These are phyloP conservation scores for Drosophila differens DNA, from an alignment of 2,888 invertebrate species.

Conservation along the genomic window DNA sequence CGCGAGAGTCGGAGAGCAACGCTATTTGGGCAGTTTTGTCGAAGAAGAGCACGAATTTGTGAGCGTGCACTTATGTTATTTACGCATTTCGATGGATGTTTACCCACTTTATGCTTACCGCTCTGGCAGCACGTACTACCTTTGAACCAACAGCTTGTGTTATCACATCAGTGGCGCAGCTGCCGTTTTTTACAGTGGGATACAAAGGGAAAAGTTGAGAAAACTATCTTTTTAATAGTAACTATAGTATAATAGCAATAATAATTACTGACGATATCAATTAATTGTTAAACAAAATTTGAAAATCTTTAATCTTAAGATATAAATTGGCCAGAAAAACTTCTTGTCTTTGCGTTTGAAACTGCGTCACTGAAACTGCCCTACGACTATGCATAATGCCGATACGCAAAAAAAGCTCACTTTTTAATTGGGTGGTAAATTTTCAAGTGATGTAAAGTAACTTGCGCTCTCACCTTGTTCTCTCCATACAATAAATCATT, in stretches of 20 bases:
- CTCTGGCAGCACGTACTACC: constrained; percentile 49
- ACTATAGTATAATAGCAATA: too few relatives aligned
- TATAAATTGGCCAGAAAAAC: neutral
- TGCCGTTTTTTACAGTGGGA: constrained; percentile 30
- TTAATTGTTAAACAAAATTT: neutral
- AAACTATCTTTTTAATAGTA: neutral
- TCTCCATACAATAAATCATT: constrained; percentile 37
- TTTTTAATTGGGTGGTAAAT: constrained; percentile 42
- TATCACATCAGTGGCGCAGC: constrained; percentile 63
- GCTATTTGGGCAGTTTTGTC: constrained; percentile 6
- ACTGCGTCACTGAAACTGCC: constrained; percentile 20
- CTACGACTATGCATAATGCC: constrained; percentile 29
- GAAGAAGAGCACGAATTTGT: constrained; percentile 15
- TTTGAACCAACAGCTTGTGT: constrained; percentile 49
- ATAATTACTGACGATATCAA: neutral
- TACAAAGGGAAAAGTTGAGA: neutral
- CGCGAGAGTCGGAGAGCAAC: constrained; percentile 35
- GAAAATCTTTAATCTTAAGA: neutral
- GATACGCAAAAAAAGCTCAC: constrained; percentile 44
- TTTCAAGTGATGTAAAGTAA: constrained; percentile 39
- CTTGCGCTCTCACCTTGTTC: constrained; percentile 31
- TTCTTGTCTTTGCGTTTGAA: neutral
- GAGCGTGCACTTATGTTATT: constrained; percentile 46
- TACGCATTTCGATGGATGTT: constrained; percentile 71
- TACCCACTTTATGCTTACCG: constrained; percentile 29